These are phyloP conservation scores for Scolopax mira DNA, from an alignment of 2,113 vertebrate genomes.

Conservation along the genomic window DNA sequence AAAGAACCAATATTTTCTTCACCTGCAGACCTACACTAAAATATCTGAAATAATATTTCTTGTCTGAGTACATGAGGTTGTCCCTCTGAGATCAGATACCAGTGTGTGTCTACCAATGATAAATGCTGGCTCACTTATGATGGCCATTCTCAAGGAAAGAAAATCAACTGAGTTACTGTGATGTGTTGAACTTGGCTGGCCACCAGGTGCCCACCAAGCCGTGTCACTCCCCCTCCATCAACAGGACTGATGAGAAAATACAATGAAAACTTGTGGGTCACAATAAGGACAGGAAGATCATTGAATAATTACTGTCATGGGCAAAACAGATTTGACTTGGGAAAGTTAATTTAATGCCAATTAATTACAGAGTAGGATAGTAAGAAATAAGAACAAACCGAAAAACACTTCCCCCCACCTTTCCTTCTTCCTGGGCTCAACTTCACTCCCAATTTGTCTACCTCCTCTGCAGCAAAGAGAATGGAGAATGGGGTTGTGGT, in stretches of 20 bases:
- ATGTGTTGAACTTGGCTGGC: background rate
- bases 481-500: background rate
- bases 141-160: background rate
- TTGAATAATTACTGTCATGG: background rate
- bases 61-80: background rate
- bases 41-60: background rate
- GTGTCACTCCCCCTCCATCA: background rate
- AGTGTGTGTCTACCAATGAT: background rate
- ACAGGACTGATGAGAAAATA: background rate
- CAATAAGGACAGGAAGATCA: background rate
- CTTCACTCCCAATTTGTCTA: background rate
- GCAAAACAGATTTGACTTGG: background rate
- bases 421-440: background rate
- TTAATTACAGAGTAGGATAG: background rate
- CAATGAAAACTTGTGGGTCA: fast-evolving
- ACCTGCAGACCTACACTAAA: background rate
- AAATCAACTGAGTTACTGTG: background rate
- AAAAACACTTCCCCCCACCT: fast-evolving
- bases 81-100: background rate
- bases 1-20: background rate
- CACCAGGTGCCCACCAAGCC: background rate
- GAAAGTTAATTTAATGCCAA: background rate
- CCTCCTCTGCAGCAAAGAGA: fast-evolving
- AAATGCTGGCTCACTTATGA: background rate
- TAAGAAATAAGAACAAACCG: background rate